A percentile compares a stretch with the other conserved stretches of the same genome.
Conservation (phyloP, 1,140 invertebrate species). For the Sitobion miscanthi region DNA sequence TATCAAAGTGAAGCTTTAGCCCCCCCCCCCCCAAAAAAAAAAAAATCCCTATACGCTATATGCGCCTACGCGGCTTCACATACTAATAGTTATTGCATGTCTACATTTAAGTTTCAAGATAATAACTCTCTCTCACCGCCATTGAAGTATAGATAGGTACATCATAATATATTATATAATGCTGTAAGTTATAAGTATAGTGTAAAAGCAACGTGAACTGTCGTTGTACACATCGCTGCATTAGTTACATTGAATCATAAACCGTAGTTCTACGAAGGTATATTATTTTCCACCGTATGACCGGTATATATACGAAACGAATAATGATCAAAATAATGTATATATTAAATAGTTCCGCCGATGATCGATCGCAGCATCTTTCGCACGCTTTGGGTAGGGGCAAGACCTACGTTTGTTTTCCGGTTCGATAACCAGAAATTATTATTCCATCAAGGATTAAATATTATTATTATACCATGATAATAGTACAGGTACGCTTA, state of each 20-base stretch:
- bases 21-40: too few species aligned
- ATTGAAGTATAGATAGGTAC: too few species aligned
- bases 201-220: too few species aligned
- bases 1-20: too few species aligned
- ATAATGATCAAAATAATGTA: neutral
- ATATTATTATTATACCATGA: neutral
- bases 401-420: neutral
- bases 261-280: neutral
- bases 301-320: neutral
- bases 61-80: too few species aligned
- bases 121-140: too few species aligned
- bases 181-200: too few species aligned
- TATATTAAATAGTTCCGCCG: neutral
- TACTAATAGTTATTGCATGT: too few species aligned
- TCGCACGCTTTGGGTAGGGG: neutral
- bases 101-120: too few species aligned
- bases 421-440: neutral
- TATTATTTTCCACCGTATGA: neutral
- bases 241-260: neutral
- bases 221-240: too few species aligned
- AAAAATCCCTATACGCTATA: too few species aligned
- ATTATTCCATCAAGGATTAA: neutral
- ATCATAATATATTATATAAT: too few species aligned
- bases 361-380: conserved; percentile 1
- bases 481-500: neutral